phyloP scores from a whole-genome alignment of 2,113 vertebrate genomes.

The Periophthalmodon schlosseri region DNA sequence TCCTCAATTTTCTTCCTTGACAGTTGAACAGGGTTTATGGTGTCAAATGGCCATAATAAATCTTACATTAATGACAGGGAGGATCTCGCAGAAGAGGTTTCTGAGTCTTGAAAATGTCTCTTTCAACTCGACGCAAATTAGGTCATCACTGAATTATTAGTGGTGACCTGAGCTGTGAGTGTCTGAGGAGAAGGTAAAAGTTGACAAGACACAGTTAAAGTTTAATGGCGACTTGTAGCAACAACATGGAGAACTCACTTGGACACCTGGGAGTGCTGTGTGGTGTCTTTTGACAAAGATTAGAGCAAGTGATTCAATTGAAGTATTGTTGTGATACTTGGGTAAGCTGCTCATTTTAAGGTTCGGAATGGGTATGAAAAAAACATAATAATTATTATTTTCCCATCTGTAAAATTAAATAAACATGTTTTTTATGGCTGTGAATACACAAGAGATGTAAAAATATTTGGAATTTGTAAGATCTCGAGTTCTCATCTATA shows the following conservation, averaged over 20 bases:
- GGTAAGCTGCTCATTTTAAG: neutral
- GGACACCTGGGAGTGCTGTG: neutral
- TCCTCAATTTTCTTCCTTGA: conserved; percentile 1
- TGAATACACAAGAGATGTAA: too few species aligned
- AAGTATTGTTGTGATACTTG: too few species aligned
- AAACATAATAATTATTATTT: too few species aligned
- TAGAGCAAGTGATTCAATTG: neutral
- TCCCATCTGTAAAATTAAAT: too few species aligned
- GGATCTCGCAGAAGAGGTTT: neutral
- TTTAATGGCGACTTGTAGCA: neutral
- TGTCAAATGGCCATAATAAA: conserved; percentile 15
- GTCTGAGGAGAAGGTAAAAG: conserved; percentile 14
- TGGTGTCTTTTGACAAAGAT: neutral
- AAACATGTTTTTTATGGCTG: too few species aligned
- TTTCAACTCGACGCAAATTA: conserved; percentile 11
- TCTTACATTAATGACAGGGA: conserved; percentile 1
- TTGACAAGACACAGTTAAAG: conserved; percentile 30
- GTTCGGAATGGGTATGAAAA: too few species aligned
- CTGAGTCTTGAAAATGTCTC: conserved; percentile 12
- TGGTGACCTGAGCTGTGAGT: neutral
- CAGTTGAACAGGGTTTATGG: conserved; percentile 16
- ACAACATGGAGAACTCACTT: neutral
- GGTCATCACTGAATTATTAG: conserved; percentile 13
- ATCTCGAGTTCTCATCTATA: too few species aligned
- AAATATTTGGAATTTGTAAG: too few species aligned